Conservation (phyloP, 2,888 invertebrate genomes). For the Sarcophaga caerulescens region DNA sequence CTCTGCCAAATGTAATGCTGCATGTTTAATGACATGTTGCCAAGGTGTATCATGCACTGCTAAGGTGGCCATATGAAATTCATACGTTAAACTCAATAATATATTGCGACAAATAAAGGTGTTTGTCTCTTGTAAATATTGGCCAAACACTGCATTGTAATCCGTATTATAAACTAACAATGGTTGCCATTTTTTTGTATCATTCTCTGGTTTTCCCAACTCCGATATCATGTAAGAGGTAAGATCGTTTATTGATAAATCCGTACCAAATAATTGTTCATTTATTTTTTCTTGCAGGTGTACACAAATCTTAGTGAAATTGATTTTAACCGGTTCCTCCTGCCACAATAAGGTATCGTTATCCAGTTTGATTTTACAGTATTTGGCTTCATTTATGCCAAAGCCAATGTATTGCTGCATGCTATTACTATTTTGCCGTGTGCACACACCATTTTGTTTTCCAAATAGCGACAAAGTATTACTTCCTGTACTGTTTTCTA, state of each 20-base stretch:
- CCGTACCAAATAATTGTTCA: conserved; percentile 65
- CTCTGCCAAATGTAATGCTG: conserved; percentile 74
- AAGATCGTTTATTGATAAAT: conserved; percentile 68
- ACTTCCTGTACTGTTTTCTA: conserved; percentile 59
- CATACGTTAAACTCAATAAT: conserved; percentile 75
- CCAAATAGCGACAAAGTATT: conserved; percentile 70
- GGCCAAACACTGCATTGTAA: conserved; percentile 71
- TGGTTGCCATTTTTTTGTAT: conserved; percentile 74
- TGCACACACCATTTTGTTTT: conserved; percentile 65
- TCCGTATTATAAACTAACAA: conserved; percentile 71
- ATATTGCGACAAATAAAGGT: conserved; percentile 79
- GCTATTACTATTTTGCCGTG: background rate
- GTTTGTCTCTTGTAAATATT: conserved; percentile 71
- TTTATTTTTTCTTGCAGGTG: conserved; percentile 73
- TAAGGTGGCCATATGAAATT: conserved; percentile 74
- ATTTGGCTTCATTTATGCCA: conserved; percentile 74
- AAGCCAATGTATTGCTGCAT: conserved; percentile 71
- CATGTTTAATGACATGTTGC: conserved; percentile 75
- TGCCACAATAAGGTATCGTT: conserved; percentile 60
- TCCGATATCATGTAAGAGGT: conserved; percentile 74
- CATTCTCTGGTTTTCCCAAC: conserved; percentile 76
- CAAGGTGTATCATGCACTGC: conserved; percentile 68
- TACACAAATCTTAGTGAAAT: conserved; percentile 77
- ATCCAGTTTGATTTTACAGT: conserved; percentile 74
- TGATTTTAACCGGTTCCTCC: conserved; percentile 64